These are phyloP conservation scores for Fissipunctia ypsillon DNA, from an alignment of 2,888 invertebrate species.

Conservation along the genomic window DNA sequence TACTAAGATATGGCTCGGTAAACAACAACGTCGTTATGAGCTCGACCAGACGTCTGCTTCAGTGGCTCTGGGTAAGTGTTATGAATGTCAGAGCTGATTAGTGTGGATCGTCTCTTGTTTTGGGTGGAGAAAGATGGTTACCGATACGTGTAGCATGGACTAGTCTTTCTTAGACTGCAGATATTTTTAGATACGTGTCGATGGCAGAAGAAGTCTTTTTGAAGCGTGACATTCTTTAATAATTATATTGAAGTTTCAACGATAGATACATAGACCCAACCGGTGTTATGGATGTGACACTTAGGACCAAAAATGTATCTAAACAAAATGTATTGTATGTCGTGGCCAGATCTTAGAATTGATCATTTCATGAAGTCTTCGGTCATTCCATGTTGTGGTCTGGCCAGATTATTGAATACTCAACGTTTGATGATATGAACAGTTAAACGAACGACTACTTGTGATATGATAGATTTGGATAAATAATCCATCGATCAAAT, in stretches of 20 bases:
- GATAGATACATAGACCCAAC: neutral
- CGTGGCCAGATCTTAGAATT: no score
- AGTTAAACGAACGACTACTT: no score
- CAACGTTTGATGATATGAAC: no score
- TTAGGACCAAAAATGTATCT: neutral
- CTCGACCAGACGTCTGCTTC: slow-evolving; percentile 76
- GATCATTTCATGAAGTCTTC: no score
- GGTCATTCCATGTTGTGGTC: no score
- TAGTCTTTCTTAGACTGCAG: neutral
- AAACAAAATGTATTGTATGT: no score
- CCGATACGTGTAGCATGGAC: no score
- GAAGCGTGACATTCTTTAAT: no score
- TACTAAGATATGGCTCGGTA: slow-evolving; percentile 85
- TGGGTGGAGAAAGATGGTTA: neutral
- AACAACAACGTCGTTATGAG: slow-evolving; percentile 83
- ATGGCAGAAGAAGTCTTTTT: no score
- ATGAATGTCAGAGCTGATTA: slow-evolving; percentile 60
- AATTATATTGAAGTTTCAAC: no score
- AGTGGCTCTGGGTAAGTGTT: slow-evolving; percentile 59
- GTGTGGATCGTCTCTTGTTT: slow-evolving; percentile 45
- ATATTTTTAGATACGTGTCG: no score
- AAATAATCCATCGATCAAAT: neutral
- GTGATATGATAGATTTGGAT: neutral
- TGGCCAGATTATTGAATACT: no score
- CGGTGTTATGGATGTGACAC: neutral